Percentiles rank a stretch among this genome's conserved stretches.
Evolutionary conservation across 2,113 vertebrate species (phyloP).

Genomic region (Tor tambroides): DNA sequence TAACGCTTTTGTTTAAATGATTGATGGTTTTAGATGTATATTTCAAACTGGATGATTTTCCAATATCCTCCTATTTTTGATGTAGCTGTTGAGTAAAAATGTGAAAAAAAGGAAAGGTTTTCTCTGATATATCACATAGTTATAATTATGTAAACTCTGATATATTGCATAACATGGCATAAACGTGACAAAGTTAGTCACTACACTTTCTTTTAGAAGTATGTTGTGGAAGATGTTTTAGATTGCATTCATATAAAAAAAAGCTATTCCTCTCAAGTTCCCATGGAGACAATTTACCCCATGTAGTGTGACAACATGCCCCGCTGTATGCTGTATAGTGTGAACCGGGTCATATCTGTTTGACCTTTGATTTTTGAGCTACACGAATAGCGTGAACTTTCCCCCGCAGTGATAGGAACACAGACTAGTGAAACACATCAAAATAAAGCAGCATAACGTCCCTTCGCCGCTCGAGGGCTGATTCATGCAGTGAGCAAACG

Average conservation of each 20-base stretch:
- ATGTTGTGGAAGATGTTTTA: not conserved
- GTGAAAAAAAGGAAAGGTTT: too few species aligned
- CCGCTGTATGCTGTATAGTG: not conserved
- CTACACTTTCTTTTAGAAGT: not conserved
- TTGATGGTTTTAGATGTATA: too few species aligned
- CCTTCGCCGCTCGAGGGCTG: not conserved
- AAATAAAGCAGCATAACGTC: not conserved
- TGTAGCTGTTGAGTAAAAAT: too few species aligned
- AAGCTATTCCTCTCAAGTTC: not conserved
- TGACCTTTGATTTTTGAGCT: slow-evolving; percentile 37
- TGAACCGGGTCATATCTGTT: not conserved
- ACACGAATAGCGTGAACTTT: slow-evolving; percentile 34
- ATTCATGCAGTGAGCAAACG: slow-evolving; percentile 17
- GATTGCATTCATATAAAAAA: not conserved
- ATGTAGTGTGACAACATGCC: not conserved
- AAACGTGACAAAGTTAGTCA: too few species aligned
- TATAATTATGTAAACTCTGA: too few species aligned
- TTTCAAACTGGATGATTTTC: too few species aligned
- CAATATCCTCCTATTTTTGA: too few species aligned
- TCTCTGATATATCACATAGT: too few species aligned
- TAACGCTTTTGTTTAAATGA: too few species aligned
- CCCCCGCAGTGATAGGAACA: slow-evolving; percentile 1
- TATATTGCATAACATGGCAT: too few species aligned
- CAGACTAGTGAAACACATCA: not conserved
- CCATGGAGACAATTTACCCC: not conserved